phyloP scores from a whole-genome alignment of 2,113 vertebrate genomes.

The Prietella phreatophila region DNA sequence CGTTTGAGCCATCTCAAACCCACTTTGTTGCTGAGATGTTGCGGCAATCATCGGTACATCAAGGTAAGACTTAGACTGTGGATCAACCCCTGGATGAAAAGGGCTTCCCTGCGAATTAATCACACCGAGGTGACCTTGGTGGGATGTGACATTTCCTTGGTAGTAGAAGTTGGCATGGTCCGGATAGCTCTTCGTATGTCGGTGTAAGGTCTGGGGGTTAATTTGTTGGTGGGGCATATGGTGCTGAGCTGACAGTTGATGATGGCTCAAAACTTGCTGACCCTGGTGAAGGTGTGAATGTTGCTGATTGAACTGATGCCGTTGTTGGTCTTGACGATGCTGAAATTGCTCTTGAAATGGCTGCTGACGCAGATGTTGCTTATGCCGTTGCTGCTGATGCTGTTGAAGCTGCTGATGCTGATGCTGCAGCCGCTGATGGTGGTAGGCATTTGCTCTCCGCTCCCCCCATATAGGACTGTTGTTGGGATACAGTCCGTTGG shows the following conservation, averaged over 20 bases:
- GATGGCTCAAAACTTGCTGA: constrained; percentile 63
- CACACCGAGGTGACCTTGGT: constrained; percentile 65
- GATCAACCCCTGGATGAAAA: constrained; percentile 72
- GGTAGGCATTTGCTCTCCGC: constrained; percentile 69
- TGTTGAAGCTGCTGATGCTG: constrained; percentile 60
- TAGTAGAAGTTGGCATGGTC: constrained; percentile 88
- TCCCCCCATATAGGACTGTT: constrained; percentile 94
- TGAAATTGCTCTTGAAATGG: constrained; percentile 61
- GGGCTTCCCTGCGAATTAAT: constrained; percentile 63
- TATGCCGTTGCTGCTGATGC: constrained; percentile 66
- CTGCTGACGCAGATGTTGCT: constrained; percentile 59
- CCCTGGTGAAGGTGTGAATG: constrained; percentile 54
- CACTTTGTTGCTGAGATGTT: constrained; percentile 72
- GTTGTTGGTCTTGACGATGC: constrained; percentile 60
- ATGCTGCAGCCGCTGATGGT: constrained; percentile 63
- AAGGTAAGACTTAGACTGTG: constrained; percentile 81
- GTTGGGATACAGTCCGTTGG: constrained; percentile 91
- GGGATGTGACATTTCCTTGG: constrained; percentile 72
- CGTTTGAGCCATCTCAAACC: constrained; percentile 69
- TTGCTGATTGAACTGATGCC: constrained; percentile 58
- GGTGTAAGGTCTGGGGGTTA: constrained; percentile 82
- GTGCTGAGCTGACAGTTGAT: constrained; percentile 65
- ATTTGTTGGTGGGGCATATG: constrained; percentile 80
- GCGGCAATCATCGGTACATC: constrained; percentile 68
- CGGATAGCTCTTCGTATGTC: constrained; percentile 79